Evolutionary conservation across 2,888 invertebrate genomes (phyloP), one percentile per base, ranked within the genome.

Genomic region (Crocallis elinguaria): DNA sequence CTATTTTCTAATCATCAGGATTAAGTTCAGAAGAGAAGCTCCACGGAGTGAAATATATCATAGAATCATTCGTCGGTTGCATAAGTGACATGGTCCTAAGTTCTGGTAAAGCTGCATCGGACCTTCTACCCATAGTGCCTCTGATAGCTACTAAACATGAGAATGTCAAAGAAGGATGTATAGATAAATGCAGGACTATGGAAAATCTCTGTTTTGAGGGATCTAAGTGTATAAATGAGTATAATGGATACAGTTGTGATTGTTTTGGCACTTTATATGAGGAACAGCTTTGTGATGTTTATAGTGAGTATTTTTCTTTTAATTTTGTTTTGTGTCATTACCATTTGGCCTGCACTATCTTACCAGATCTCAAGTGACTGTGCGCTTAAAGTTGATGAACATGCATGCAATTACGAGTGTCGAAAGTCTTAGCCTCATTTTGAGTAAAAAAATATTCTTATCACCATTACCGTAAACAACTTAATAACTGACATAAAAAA

Each of bases 261-360:
- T 98, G 98, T 82, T 98, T 98, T 75, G 97, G 97, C 14, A 97
- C 97, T 1, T 93, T 94, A 70, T 97, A 97, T 82, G 98, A 98
- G 87, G 98, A 98, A 64, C 96, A 96, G 69, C 95, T 95, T 65
- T 98, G 98, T 87, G 97, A 98, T 88, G 95, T 96, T 69, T 96
- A 96, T 80, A 97, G 98, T 98, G 92, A 94, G 95, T 93, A 70
- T 17, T 33, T 29, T 57, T 27, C 29, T n/a, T 25, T 9, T 21
- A 25, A 9, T 9, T 25, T 3, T 23, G 23, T 1, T 8, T 23
- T 23, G 6, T 42, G 7, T 38, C 25, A n/a, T 19, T 2, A 3
- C 19, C 3, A 6, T 23, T 8, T n/a, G n/a, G n/a, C n/a, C n/a
- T n/a, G n/a, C n/a, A n/a, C n/a, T n/a, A n/a, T n/a, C n/a, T n/a